These are phyloP conservation scores for Pandemis cinnamomeana DNA, from an alignment of 2,888 invertebrate genomes.

Conservation along the genomic window DNA sequence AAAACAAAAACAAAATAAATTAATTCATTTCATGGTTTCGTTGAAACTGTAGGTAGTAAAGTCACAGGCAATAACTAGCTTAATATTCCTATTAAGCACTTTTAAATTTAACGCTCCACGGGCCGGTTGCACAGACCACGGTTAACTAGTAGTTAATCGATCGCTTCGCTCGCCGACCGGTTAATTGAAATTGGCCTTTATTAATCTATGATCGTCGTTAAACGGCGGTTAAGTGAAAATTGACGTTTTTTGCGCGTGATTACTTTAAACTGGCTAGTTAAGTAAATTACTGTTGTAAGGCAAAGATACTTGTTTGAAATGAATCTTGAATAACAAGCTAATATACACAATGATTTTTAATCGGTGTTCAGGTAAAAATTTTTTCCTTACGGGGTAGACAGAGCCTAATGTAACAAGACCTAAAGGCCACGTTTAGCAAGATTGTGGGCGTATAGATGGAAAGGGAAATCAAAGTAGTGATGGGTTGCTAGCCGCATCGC, in stretches of 20 bases:
- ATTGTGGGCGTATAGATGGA: too few relatives aligned
- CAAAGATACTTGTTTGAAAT: too few relatives aligned
- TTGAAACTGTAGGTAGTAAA: neutral
- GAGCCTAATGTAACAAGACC: too few relatives aligned
- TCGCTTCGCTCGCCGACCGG: constrained; percentile 2
- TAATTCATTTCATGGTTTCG: too few relatives aligned
- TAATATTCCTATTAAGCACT: neutral
- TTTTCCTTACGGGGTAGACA: too few relatives aligned
- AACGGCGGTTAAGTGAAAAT: constrained; percentile 20
- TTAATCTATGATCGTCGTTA: constrained; percentile 10
- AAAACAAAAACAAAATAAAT: too few relatives aligned
- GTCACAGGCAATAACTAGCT: neutral
- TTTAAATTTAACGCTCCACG: neutral
- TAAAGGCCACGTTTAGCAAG: too few relatives aligned
- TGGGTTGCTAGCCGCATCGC: too few relatives aligned
- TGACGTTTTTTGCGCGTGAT: constrained; percentile 1
- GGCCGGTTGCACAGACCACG: constrained; percentile 9
- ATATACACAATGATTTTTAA: too few relatives aligned
- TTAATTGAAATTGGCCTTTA: constrained; percentile 23
- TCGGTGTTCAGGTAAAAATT: too few relatives aligned
- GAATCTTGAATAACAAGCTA: too few relatives aligned
- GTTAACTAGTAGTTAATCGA: constrained; percentile 20
- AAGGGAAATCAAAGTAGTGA: too few relatives aligned
- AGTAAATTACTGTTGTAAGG: neutral
- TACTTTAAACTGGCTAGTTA: constrained; percentile 1